Conservation (phyloP, 2,888 invertebrate genomes). For the Agriotes lineatus region DNA sequence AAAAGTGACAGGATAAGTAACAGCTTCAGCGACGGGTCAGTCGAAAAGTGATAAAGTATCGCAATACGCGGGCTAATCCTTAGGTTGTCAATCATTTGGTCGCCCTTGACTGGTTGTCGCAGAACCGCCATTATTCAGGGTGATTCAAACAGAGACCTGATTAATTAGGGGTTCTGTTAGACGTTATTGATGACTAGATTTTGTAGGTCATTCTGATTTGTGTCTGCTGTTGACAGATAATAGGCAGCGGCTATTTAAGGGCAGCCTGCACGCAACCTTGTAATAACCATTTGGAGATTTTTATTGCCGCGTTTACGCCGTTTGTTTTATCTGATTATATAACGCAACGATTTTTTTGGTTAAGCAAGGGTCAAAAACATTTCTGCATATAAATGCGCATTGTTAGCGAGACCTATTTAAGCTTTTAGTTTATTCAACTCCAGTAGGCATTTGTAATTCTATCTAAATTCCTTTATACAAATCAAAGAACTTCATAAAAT, state of each 20-base stretch:
- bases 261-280: conserved; percentile 42
- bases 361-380: conserved; percentile 13
- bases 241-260: conserved; percentile 49
- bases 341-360: conserved; percentile 15
- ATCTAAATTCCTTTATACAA: too few relatives aligned
- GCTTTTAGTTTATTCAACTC: conserved; percentile 18
- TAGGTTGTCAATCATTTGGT: conserved; percentile 40
- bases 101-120: conserved; percentile 38
- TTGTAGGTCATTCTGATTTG: conserved; percentile 61
- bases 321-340: conserved; percentile 37
- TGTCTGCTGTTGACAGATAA: conserved; percentile 60
- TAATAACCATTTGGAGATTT: conserved; percentile 50
- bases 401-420: conserved; percentile 11
- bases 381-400: conserved; percentile 16
- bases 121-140: conserved; percentile 51
- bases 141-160: conserved; percentile 52
- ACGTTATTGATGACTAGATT: conserved; percentile 60
- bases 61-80: conserved; percentile 33
- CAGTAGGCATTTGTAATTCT: not conserved
- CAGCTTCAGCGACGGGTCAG: conserved; percentile 19
- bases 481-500: too few relatives aligned
- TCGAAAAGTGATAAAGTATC: conserved; percentile 41
- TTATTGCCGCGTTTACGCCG: conserved; percentile 50
- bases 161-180: conserved; percentile 57
- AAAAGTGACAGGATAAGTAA: conserved; percentile 17